phyloP scores from a whole-genome alignment of 2,113 vertebrate species.

The Phodopus roborovskii region DNA sequence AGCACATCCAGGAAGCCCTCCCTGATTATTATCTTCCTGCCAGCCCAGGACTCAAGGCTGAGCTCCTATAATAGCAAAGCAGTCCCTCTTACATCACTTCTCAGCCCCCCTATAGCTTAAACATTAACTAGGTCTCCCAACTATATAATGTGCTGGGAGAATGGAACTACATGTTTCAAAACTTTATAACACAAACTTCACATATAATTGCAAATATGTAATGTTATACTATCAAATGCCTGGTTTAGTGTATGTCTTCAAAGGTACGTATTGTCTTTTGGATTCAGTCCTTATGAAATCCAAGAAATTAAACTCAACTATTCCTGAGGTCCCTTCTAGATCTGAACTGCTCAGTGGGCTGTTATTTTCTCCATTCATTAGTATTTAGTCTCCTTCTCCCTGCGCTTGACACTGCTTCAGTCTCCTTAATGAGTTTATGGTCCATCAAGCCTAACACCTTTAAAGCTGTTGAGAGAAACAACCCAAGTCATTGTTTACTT shows the following conservation, averaged over 20 bases:
- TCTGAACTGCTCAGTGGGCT: neutral
- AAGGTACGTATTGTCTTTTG: slow-evolving; percentile 1
- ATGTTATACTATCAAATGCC: neutral
- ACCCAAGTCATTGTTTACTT: neutral
- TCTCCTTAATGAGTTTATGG: slow-evolving; percentile 32
- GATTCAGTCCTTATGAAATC: slow-evolving; percentile 46
- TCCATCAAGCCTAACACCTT: neutral
- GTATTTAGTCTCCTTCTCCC: neutral
- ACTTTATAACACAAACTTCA: neutral
- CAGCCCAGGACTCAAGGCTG: neutral
- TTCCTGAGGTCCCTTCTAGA: neutral
- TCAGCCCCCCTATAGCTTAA: neutral
- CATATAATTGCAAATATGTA: neutral
- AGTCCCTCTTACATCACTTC: neutral
- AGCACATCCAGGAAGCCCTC: neutral
- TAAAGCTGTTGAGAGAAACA: slow-evolving; percentile 20
- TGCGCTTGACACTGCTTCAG: neutral
- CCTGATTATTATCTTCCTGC: neutral
- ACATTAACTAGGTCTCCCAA: neutral
- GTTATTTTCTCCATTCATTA: neutral
- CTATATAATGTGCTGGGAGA: neutral
- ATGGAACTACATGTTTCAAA: neutral
- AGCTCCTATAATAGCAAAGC: neutral
- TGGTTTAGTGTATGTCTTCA: neutral
- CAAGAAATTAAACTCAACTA: neutral